Percentiles rank a stretch among this genome's conserved stretches.
These are phyloP conservation scores for Naso thynnoides DNA, from an alignment of 2,797 vertebrate genomes.

Conservation along the genomic window DNA sequence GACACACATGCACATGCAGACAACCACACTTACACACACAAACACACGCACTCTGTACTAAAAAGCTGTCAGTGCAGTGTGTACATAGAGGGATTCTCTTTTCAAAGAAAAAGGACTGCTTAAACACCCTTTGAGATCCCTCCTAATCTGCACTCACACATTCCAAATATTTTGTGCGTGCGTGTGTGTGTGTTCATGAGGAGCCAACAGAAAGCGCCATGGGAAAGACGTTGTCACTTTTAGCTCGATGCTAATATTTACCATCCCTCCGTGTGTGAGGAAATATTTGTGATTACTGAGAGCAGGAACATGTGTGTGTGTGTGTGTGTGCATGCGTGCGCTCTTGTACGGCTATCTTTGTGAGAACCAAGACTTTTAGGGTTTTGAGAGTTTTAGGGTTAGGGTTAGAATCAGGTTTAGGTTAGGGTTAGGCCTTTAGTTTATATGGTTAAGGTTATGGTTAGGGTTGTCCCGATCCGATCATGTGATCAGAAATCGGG, in stretches of 20 bases:
- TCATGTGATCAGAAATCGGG: no score
- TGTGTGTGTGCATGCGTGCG: slow-evolving; percentile 12
- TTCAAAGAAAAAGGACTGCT: slow-evolving; percentile 34
- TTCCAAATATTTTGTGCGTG: slow-evolving; percentile 39
- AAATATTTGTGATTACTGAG: slow-evolving; percentile 17
- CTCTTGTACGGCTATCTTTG: no score
- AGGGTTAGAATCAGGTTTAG: no score
- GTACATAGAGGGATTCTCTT: slow-evolving; percentile 52
- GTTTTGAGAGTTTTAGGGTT: no score
- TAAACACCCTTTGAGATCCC: slow-evolving; percentile 43
- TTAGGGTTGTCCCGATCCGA: no score
- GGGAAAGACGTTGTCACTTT: slow-evolving; percentile 45
- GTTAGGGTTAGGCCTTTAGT: no score
- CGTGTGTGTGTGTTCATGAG: slow-evolving; percentile 16
- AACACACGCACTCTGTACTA: slow-evolving; percentile 14
- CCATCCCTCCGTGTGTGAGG: slow-evolving; percentile 25
- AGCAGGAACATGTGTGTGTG: slow-evolving; percentile 10
- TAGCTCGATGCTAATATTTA: slow-evolving; percentile 49
- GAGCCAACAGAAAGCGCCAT: slow-evolving; percentile 29
- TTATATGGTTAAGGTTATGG: no score
- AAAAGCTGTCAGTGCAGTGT: slow-evolving; percentile 28
- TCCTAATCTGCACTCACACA: slow-evolving; percentile 53
- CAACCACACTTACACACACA: slow-evolving; percentile 9
- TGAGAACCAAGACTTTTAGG: no score
- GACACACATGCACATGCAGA: slow-evolving; percentile 5